Evolutionary conservation across 2,113 vertebrate genomes (phyloP), one percentile per base, ranked within the genome.

Genomic region (Lynx canadensis): DNA sequence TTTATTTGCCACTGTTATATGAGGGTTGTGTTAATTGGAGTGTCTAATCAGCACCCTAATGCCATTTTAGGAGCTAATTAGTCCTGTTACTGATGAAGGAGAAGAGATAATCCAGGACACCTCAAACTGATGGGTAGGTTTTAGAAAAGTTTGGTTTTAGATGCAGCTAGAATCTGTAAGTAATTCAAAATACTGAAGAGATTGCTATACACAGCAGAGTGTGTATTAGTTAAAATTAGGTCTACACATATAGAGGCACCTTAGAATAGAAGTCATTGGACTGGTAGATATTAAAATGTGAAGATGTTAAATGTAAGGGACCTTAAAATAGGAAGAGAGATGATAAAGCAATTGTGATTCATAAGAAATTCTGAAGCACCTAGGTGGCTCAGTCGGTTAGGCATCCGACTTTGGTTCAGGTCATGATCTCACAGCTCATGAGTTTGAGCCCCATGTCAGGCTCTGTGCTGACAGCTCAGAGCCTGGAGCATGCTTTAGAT

Each of bases 141-240:
- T 95, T 89, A 80, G 31, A 79, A 89, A 96, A 95, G 93, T 82
- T 41, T 83, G 1, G 5, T 92, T 11, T 89, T 89, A 74, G 48
- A 36, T 94, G 12, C 1, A 88, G 14, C 19, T 63, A 38, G 16
- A 65, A 48, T 29, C 31, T 80, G 12, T 86, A 60, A 88, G 52
- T 88, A 41, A 78, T 88, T 82, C 14, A 73, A 82, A 78, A 60
- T 57, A 36, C 50, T 33, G 48, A 71, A 41, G 19, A 57, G 23
- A 12, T 82, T 87, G 48, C 7, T 68, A 25, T 21, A 82, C 25
- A 81, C 2, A 71, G 5, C 2, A 90, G 11, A 69, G 14, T 73
- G 11, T 66, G 21, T 91, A 63, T 82, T 23, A 69, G 16, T 76
- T 84, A 41, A 21, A 80, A 41, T 84, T 90, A 74, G 33, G 5